Percentiles rank a stretch among this genome's conserved stretches.
Evolutionary conservation across 1,140 invertebrate genomes (phyloP).

Genomic region (Eulimnadia texana): DNA sequence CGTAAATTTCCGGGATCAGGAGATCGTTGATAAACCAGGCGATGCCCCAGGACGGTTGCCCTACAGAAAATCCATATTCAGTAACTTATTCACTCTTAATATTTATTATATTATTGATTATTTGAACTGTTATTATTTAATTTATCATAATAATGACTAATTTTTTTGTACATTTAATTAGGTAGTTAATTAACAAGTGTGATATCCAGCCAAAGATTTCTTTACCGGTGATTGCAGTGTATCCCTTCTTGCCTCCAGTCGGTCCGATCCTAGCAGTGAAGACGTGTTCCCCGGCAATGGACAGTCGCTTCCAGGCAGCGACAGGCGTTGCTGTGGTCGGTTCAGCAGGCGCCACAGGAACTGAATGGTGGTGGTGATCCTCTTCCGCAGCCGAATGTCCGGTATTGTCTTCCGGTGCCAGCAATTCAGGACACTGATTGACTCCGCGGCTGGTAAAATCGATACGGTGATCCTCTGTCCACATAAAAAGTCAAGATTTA

Average conservation of each 20-base stretch:
- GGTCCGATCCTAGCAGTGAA: constrained; percentile 68
- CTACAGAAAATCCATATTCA: constrained; percentile 26
- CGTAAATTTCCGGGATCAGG: constrained; percentile 75
- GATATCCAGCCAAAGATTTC: too few species aligned
- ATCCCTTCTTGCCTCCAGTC: constrained; percentile 61
- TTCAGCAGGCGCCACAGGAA: constrained; percentile 7
- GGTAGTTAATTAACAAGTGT: too few species aligned
- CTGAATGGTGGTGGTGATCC: constrained; percentile 24
- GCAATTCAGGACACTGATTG: constrained; percentile 23
- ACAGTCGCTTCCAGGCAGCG: constrained; percentile 47
- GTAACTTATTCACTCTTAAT: not conserved
- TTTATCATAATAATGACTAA: too few species aligned
- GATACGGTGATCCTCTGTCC: constrained; percentile 49
- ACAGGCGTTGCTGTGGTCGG: constrained; percentile 26
- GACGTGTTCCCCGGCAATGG: constrained; percentile 41
- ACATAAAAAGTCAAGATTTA: not conserved
- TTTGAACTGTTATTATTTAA: too few species aligned
- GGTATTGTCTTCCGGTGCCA: constrained; percentile 20
- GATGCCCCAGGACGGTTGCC: constrained; percentile 68
- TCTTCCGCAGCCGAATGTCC: too few species aligned
- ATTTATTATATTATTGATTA: not conserved
- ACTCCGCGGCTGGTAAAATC: constrained; percentile 46
- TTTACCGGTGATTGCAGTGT: constrained; percentile 57
- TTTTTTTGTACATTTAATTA: too few species aligned
- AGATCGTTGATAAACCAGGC: constrained; percentile 88